Conservation (phyloP, 1,140 invertebrate genomes). For the Ridgeia piscesae region DNA sequence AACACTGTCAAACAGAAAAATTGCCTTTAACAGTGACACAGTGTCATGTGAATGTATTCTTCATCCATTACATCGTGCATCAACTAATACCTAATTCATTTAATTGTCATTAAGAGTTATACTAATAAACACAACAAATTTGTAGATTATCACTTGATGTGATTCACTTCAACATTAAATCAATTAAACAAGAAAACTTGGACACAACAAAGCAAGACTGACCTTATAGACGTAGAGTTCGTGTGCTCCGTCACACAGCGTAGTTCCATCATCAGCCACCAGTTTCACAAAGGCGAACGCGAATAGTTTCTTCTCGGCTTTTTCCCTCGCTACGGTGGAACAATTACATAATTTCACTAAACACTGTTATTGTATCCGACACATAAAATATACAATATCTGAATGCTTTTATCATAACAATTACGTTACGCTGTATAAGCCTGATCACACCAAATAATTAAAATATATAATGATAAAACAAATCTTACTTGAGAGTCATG, state of each 20-base stretch:
- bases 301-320: constrained; percentile 87
- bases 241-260: constrained; percentile 79
- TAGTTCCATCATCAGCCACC: constrained; percentile 87
- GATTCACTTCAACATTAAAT: too few relatives aligned
- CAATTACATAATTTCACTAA: not conserved
- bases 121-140: too few relatives aligned
- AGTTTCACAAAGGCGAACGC: constrained; percentile 88
- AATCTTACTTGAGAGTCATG: too few relatives aligned
- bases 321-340: constrained; percentile 71
- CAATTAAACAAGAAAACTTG: not conserved
- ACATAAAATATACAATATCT: too few relatives aligned
- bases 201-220: not conserved
- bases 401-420: too few relatives aligned
- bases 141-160: too few relatives aligned
- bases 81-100: too few relatives aligned
- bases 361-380: too few relatives aligned
- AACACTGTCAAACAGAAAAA: not conserved
- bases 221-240: constrained; percentile 87
- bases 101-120: too few relatives aligned
- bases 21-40: not conserved
- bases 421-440: too few relatives aligned
- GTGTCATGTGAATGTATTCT: not conserved
- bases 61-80: not conserved
- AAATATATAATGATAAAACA: too few relatives aligned
- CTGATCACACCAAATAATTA: too few relatives aligned